Conservation (phyloP, 1,140 invertebrate genomes). For the Bombus impatiens region DNA sequence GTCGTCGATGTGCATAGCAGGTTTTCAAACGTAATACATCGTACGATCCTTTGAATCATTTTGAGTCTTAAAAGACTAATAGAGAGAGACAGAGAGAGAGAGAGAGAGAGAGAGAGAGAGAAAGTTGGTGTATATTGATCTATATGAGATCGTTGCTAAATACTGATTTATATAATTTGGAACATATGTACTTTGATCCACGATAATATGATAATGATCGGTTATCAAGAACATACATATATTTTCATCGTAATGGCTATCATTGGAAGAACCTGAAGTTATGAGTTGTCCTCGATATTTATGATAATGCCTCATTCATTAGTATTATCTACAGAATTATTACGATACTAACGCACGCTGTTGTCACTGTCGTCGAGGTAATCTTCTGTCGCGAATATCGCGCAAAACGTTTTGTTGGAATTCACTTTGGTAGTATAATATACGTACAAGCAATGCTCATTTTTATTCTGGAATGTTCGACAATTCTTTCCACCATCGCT, state of each 20-base stretch:
- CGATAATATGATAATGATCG: not conserved
- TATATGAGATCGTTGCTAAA: too few relatives aligned
- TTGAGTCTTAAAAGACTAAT: too few relatives aligned
- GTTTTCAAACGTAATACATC: not conserved
- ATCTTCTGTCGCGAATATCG: too few relatives aligned
- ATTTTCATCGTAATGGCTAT: not conserved
- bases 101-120: too few relatives aligned
- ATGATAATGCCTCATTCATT: not conserved
- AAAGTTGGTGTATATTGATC: too few relatives aligned
- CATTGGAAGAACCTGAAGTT: not conserved
- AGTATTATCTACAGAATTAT: not conserved
- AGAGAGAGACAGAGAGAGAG: too few relatives aligned
- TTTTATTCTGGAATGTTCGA: not conserved
- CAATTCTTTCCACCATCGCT: not conserved
- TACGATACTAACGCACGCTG: not conserved
- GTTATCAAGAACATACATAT: not conserved
- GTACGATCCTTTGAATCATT: too few relatives aligned
- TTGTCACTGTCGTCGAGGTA: too few relatives aligned
- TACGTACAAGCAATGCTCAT: not conserved
- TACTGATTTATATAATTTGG: not conserved
- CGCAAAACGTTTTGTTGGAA: not conserved
- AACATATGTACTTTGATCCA: not conserved
- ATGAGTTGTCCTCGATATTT: not conserved
- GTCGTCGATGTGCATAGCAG: not conserved
- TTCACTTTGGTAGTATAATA: not conserved